These are phyloP conservation scores for Elephas maximus DNA, from an alignment of 2,113 vertebrate genomes.

Conservation along the genomic window DNA sequence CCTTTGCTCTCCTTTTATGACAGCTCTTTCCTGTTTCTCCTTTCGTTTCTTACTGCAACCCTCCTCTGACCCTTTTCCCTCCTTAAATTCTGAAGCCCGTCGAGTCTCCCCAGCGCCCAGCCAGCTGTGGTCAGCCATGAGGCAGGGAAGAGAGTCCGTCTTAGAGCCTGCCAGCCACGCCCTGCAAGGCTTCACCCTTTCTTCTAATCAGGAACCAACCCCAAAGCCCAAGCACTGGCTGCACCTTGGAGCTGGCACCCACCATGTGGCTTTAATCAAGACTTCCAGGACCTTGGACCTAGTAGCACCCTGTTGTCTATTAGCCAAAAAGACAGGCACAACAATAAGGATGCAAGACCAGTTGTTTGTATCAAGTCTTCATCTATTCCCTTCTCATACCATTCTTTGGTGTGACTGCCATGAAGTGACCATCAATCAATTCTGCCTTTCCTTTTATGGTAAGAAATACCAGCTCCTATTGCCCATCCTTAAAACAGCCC, in stretches of 20 bases:
- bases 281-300: not conserved
- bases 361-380: not conserved
- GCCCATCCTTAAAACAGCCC: not conserved
- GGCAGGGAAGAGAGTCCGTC: not conserved
- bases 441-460: not conserved
- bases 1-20: not conserved
- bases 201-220: not conserved
- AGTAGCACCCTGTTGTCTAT: not conserved
- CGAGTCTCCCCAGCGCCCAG: not conserved
- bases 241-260: accelerated
- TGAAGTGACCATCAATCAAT: not conserved
- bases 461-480: not conserved
- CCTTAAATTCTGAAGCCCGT: not conserved
- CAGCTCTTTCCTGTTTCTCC: not conserved
- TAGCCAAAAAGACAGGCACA: not conserved
- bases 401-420: not conserved
- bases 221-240: not conserved
- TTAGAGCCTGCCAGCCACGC: not conserved
- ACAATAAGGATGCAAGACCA: not conserved
- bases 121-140: not conserved
- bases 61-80: not conserved
- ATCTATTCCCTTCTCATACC: not conserved
- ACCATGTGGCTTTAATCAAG: not conserved
- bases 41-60: not conserved
- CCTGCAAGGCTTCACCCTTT: not conserved